phyloP scores from a whole-genome alignment of 2,797 vertebrate species.

The Lagodon rhomboides region DNA sequence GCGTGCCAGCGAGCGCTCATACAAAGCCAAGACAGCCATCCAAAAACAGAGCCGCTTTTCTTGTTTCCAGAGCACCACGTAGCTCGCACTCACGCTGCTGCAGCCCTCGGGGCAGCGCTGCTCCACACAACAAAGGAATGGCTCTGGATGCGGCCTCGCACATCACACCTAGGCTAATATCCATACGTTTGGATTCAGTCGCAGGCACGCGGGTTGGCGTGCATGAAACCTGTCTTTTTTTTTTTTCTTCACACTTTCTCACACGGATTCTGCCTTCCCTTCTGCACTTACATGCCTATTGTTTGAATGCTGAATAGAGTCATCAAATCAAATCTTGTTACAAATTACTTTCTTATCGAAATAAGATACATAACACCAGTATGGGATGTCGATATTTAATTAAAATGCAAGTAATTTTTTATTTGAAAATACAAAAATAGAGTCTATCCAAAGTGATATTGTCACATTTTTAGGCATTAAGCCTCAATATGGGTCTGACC shows the following conservation, averaged over 20 bases:
- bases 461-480: too few relatives aligned
- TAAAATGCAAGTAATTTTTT: too few relatives aligned
- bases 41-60: slow-evolving; percentile 83
- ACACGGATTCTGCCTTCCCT: not conserved
- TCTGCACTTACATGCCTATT: not conserved
- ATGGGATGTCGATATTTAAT: too few relatives aligned
- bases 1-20: slow-evolving; percentile 79
- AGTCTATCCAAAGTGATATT: too few relatives aligned
- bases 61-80: slow-evolving; percentile 77
- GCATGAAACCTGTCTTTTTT: not conserved
- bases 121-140: slow-evolving; percentile 68
- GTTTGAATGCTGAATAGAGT: not conserved
- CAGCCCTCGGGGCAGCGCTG: slow-evolving; percentile 63
- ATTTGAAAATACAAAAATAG: too few relatives aligned
- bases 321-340: too few relatives aligned
- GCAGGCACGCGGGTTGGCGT: not conserved
- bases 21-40: slow-evolving; percentile 84
- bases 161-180: slow-evolving; percentile 59
- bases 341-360: too few relatives aligned
- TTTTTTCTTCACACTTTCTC: not conserved
- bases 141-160: slow-evolving; percentile 55
- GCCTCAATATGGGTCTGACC: too few relatives aligned
- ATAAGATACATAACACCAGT: too few relatives aligned
- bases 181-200: slow-evolving; percentile 19
- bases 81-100: slow-evolving; percentile 64